Evolutionary conservation across 2,797 vertebrate species (phyloP), one percentile per base, ranked within the genome.

Genomic region (Crotalus adamanteus): DNA sequence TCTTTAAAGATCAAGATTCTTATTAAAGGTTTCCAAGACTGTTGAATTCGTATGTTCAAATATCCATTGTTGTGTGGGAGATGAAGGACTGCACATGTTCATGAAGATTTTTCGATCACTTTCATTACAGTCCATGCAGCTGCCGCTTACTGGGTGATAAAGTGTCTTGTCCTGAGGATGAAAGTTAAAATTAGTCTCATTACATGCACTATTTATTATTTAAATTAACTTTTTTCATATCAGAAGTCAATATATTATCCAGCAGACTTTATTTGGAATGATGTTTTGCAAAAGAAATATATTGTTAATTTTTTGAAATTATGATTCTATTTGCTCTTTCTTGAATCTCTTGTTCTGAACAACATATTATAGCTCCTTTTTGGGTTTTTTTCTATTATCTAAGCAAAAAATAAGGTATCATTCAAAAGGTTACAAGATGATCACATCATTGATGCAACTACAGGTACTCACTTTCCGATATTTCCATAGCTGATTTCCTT

Each of bases 401-500:
- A 11, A 93, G 90, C 3, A 91, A 88, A 93, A 65, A 94, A 42
- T 78, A 95, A 87, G 94, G 89, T 53, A 86, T 13, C 55, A 89
- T 89, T 88, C 53, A 85, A 93, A 78, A 87, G 9, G 47, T 59
- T 20, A 78, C 61, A 83, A 85, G 37, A 4, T 83, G 25, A 59
- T 8, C 37, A 83, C 78, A 83, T 42, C 28, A 2, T 11, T 63
- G 92, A 91, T 90, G 92, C 87, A 6, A 8, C 0, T 4, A 12
- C 0, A 55, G 11, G 69, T 11, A 93, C 97, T 97, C 97, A 99
- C 99, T 98, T 98, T 98, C 61, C 98, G 97, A 96, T 99, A 99
- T 96, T 98, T 98, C 99, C 99, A 99, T 91, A 99, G 98, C 98
- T 99, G 99, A 97, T 99, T 99, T 1, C 99, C 99, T 96, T 98